These are phyloP conservation scores for Zosterops hypoxanthus DNA, from an alignment of 2,113 vertebrate genomes.

Conservation along the genomic window DNA sequence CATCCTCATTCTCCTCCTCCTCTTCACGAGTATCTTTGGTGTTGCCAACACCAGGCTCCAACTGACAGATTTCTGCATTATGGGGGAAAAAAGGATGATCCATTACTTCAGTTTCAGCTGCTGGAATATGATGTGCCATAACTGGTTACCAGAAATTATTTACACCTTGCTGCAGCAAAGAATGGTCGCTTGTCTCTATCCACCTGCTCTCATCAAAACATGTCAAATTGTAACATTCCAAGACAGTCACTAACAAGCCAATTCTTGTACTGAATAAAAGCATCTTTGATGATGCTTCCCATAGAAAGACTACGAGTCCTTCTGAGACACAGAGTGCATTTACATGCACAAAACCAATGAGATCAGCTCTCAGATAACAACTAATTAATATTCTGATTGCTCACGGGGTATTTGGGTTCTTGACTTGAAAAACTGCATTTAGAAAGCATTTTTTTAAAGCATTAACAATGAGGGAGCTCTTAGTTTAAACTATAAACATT, in stretches of 20 bases:
- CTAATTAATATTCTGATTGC: background rate
- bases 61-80: background rate
- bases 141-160: background rate
- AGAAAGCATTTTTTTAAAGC: background rate
- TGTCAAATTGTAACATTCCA: rapidly evolving
- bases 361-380: background rate
- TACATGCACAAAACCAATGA: background rate
- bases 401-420: background rate
- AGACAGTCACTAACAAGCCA: background rate
- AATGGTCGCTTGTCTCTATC: background rate
- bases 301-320: background rate
- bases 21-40: background rate
- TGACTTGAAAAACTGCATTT: background rate
- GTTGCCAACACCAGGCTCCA: background rate
- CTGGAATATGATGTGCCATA: background rate
- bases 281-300: background rate
- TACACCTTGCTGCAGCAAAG: background rate
- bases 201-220: background rate
- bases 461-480: background rate
- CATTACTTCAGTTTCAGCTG: background rate
- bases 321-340: background rate
- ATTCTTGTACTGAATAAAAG: background rate
- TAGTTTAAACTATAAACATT: background rate
- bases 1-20: background rate
- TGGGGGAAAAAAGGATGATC: background rate